Evolutionary conservation across 1,140 invertebrate genomes (phyloP).

Genomic region (Panagrolaimus sp.): DNA sequence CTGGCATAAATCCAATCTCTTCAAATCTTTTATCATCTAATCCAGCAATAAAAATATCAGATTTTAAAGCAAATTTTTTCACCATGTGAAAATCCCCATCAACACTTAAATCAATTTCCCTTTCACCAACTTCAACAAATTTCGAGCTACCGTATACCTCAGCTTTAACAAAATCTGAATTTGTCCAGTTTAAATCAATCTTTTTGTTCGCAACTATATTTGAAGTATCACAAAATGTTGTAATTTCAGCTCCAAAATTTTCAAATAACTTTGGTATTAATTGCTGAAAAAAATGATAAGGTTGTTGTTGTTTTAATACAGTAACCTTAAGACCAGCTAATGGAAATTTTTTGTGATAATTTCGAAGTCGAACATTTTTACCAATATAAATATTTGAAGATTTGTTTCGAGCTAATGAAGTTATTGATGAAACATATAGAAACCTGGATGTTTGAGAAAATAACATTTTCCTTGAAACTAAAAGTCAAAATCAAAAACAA

Average conservation of each 20-base stretch:
- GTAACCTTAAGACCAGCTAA: slow-evolving; percentile 18
- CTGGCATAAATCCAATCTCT: slow-evolving; percentile 10
- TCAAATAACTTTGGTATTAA: slow-evolving; percentile 21
- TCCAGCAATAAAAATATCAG: slow-evolving; percentile 24
- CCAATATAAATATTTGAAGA: slow-evolving; percentile 5
- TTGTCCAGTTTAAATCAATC: background rate
- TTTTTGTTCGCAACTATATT: background rate
- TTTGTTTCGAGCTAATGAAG: too few relatives aligned
- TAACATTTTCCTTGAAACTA: too few relatives aligned
- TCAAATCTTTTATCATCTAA: slow-evolving; percentile 16
- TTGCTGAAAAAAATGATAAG: slow-evolving; percentile 18
- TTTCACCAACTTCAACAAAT: slow-evolving; percentile 5
- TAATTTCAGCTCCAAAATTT: slow-evolving; percentile 20
- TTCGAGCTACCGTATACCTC: background rate
- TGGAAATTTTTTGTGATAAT: slow-evolving; percentile 5
- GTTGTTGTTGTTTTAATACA: slow-evolving; percentile 19
- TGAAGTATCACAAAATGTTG: slow-evolving; percentile 18
- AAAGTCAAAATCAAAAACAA: too few relatives aligned
- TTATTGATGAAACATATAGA: too few relatives aligned
- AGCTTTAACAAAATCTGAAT: background rate
- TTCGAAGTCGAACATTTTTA: slow-evolving; percentile 21
- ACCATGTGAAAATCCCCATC: slow-evolving; percentile 19
- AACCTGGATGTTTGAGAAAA: too few relatives aligned
- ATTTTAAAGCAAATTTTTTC: slow-evolving; percentile 17
- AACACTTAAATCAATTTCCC: slow-evolving; percentile 18